Conservation (phyloP, 2,888 invertebrate genomes). For the Amphipoea lucens region DNA sequence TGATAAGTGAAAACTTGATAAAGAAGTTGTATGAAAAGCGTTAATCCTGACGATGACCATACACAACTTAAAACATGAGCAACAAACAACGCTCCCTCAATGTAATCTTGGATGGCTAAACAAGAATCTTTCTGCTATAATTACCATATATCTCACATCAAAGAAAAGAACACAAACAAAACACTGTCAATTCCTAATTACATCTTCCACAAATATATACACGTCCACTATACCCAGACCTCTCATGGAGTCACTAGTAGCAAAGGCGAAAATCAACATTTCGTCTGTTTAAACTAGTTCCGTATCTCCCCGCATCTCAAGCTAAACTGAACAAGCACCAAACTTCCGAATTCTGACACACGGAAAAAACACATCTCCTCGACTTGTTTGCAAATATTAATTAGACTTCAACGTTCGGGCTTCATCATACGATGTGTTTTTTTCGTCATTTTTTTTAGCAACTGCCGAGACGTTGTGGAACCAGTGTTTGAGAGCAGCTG, state of each 20-base stretch:
- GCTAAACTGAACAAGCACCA: slow-evolving; percentile 26
- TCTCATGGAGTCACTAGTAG: background rate
- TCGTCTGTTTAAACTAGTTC: slow-evolving; percentile 20
- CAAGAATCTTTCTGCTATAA: background rate
- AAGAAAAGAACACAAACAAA: slow-evolving; percentile 39
- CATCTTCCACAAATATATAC: slow-evolving; percentile 21
- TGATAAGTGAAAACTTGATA: background rate
- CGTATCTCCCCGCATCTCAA: slow-evolving; percentile 15
- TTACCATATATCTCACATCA: background rate
- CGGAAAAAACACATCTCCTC: slow-evolving; percentile 42
- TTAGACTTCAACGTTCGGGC: slow-evolving; percentile 66
- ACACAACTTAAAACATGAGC: background rate
- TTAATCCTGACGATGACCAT: background rate
- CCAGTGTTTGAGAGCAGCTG: slow-evolving; percentile 43
- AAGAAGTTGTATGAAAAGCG: too few species aligned
- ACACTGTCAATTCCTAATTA: slow-evolving; percentile 48
- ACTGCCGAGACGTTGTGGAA: slow-evolving; percentile 66
- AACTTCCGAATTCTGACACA: slow-evolving; percentile 59
- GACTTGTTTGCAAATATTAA: slow-evolving; percentile 74
- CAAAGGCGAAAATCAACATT: slow-evolving; percentile 22
- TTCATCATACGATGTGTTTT: slow-evolving; percentile 62
- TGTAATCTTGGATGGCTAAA: background rate
- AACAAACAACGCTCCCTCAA: background rate
- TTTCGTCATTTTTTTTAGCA: slow-evolving; percentile 57
- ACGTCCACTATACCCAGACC: background rate